Percentiles rank a stretch among this genome's conserved stretches.
Conservation (phyloP, 2,113 vertebrate species). For the Ophthalmolycus amberensis region DNA sequence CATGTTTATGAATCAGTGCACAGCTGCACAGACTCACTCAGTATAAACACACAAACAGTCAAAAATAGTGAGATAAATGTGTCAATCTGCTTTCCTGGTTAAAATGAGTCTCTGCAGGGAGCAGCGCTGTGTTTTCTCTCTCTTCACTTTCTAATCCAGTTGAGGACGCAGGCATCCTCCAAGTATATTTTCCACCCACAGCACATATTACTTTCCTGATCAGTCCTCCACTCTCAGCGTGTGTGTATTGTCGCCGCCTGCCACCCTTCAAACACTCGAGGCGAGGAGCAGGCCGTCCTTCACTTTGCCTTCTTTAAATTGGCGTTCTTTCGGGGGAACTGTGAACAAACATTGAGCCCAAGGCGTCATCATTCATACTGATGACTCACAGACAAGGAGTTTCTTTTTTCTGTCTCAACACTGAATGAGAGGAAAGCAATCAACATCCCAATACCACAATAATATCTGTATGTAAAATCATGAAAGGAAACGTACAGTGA, state of each 20-base stretch:
- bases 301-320: conserved; percentile 54
- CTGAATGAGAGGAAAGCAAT: neutral
- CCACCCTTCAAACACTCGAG: conserved; percentile 48
- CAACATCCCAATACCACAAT: neutral
- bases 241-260: conserved; percentile 26
- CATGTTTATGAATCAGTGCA: conserved; percentile 45
- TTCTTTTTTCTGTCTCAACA: conserved; percentile 20
- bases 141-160: conserved; percentile 55
- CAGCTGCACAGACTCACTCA: conserved; percentile 26
- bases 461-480: conserved; percentile 16
- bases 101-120: conserved; percentile 52
- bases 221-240: conserved; percentile 27
- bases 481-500: neutral
- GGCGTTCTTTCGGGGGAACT: conserved; percentile 48
- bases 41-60: conserved; percentile 42
- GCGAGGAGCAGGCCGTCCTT: conserved; percentile 44
- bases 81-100: conserved; percentile 49
- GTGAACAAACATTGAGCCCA: conserved; percentile 57
- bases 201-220: conserved; percentile 52
- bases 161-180: conserved; percentile 29
- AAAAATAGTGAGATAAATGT: conserved; percentile 49
- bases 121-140: conserved; percentile 29
- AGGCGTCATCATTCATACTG: conserved; percentile 55
- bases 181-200: conserved; percentile 46
- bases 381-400: conserved; percentile 49